phyloP scores from a whole-genome alignment of 2,888 invertebrate species.

The Meiosimyza platycephala region DNA sequence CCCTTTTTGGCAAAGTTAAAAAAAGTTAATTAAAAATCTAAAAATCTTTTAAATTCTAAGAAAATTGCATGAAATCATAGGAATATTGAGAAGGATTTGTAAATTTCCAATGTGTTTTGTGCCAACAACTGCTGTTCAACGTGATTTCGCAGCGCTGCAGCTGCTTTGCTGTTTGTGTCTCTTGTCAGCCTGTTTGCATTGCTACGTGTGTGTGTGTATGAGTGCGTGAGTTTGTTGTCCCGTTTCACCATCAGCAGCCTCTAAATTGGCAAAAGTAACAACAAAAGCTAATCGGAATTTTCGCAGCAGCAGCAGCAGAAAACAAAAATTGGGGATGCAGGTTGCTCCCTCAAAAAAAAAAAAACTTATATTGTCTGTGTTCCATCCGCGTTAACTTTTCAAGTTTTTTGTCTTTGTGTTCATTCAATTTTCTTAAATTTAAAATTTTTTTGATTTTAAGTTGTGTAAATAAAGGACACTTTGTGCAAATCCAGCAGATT shows the following conservation, averaged over 20 bases:
- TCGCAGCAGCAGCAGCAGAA: neutral
- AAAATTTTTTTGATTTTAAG: no score
- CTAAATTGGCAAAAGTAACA: constrained; percentile 1
- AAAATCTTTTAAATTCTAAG: neutral
- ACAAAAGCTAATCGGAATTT: constrained; percentile 13
- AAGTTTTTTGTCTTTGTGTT: no score
- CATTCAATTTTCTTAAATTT: no score
- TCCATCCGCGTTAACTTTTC: no score
- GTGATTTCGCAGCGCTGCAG: neutral
- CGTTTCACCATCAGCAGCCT: constrained; percentile 16
- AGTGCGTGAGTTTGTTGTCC: constrained; percentile 16
- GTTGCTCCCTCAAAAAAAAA: no score
- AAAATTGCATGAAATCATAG: neutral
- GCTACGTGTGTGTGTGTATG: constrained; percentile 5
- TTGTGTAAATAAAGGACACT: no score
- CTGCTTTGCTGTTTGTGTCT: constrained; percentile 5
- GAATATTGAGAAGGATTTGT: neutral
- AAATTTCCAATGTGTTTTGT: neutral
- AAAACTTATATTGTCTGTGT: no score
- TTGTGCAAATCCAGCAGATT: no score
- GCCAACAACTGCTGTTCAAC: neutral
- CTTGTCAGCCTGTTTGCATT: neutral
- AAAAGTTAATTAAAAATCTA: no score
- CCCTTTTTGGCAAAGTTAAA: constrained; percentile 3
- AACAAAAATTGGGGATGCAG: no score